Evolutionary conservation across 2,113 vertebrate genomes (phyloP).

Genomic region (Elephas maximus): DNA sequence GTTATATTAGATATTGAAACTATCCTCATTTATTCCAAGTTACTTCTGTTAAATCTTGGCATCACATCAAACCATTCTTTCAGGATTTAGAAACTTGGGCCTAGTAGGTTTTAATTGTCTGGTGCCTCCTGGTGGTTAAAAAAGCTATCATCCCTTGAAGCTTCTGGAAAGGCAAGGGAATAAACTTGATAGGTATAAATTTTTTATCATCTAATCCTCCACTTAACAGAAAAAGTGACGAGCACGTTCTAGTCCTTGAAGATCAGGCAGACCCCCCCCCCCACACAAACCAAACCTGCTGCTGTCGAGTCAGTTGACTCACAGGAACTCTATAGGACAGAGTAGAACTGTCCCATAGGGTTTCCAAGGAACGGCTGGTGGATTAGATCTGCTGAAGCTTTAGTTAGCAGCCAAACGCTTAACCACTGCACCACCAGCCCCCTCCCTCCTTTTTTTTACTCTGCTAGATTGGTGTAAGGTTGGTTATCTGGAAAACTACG

Average conservation of each 20-base stretch:
- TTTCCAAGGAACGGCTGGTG: no score
- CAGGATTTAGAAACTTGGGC: neutral
- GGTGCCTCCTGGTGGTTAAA: constrained; percentile 36
- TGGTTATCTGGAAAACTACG: neutral
- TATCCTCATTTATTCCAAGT: neutral
- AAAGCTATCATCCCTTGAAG: neutral
- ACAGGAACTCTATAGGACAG: no score
- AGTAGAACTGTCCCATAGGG: no score
- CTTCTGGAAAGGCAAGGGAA: neutral
- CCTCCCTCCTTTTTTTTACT: neutral
- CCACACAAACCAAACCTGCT: no score
- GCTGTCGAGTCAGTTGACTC: no score
- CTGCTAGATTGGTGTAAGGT: neutral
- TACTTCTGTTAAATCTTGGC: neutral
- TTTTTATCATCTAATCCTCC: neutral
- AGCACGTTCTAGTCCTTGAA: neutral
- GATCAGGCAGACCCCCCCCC: neutral
- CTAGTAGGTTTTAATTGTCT: neutral
- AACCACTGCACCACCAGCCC: no score
- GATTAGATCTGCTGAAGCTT: no score
- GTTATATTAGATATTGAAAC: constrained; percentile 8
- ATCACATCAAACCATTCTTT: neutral
- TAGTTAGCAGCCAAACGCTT: no score
- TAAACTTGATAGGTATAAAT: neutral
- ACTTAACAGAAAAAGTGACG: neutral